phyloP scores from a whole-genome alignment of 2,888 invertebrate genomes.

The Crioceris asparagi region DNA sequence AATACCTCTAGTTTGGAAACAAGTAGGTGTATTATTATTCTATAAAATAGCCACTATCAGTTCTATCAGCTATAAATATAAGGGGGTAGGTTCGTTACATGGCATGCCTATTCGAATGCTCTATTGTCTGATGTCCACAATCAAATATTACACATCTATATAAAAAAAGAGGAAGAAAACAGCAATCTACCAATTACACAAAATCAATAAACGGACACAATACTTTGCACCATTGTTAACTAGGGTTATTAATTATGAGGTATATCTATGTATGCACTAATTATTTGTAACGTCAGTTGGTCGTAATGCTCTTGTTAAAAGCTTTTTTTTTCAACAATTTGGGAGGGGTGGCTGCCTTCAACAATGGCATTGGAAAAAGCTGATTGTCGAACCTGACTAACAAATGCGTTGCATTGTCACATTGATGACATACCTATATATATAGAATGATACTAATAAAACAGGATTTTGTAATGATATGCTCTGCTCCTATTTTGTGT shows the following conservation, averaged over 20 bases:
- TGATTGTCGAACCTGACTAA: background rate
- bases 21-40: too few relatives aligned
- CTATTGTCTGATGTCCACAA: background rate
- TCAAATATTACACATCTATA: slow-evolving; percentile 6
- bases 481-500: too few relatives aligned
- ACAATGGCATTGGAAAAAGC: too few relatives aligned
- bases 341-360: slow-evolving; percentile 25
- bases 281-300: slow-evolving; percentile 27
- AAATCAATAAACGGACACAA: slow-evolving; percentile 25
- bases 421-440: too few relatives aligned
- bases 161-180: slow-evolving; percentile 9
- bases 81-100: too few relatives aligned
- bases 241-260: slow-evolving; percentile 25
- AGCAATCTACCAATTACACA: slow-evolving; percentile 13
- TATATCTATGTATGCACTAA: slow-evolving; percentile 22
- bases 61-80: too few relatives aligned
- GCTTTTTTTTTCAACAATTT: slow-evolving; percentile 28
- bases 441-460: too few relatives aligned
- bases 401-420: too few relatives aligned
- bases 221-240: slow-evolving; percentile 23
- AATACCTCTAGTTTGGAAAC: too few relatives aligned
- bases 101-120: too few relatives aligned
- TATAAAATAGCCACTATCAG: too few relatives aligned
- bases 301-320: slow-evolving; percentile 27
- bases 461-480: too few relatives aligned